Percentiles rank a stretch among this genome's conserved stretches.
phyloP scores from a whole-genome alignment of 1,140 invertebrate genomes.

The Micrasema minimum region DNA sequence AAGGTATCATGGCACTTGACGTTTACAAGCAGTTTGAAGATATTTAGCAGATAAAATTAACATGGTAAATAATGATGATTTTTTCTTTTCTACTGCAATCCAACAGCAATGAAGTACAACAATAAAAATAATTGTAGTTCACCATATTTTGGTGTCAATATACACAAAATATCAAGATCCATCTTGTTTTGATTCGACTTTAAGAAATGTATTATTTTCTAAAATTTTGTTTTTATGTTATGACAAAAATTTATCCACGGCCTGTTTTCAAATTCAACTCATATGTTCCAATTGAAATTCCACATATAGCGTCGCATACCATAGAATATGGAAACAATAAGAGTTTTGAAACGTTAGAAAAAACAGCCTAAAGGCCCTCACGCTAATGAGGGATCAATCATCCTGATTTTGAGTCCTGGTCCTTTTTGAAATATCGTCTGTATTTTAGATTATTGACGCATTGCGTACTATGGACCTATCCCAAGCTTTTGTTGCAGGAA shows the following conservation, averaged over 20 bases:
- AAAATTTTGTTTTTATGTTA: too few species aligned
- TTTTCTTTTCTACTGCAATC: too few species aligned
- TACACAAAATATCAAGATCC: too few species aligned
- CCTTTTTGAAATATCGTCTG: slow-evolving; percentile 35
- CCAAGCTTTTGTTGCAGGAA: slow-evolving; percentile 37
- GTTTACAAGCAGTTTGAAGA: too few species aligned
- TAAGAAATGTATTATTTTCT: too few species aligned
- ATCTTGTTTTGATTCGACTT: too few species aligned
- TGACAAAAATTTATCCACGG: slow-evolving; percentile 15
- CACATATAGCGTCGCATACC: slow-evolving; percentile 28
- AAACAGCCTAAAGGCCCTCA: slow-evolving; percentile 3
- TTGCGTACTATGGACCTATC: slow-evolving; percentile 14
- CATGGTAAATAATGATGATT: too few species aligned
- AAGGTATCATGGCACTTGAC: too few species aligned
- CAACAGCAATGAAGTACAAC: too few species aligned
- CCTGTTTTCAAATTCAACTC: slow-evolving; percentile 5
- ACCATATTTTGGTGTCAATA: too few species aligned
- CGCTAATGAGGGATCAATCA: slow-evolving; percentile 49
- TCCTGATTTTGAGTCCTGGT: slow-evolving; percentile 20
- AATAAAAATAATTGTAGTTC: too few species aligned
- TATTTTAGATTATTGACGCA: slow-evolving; percentile 46
- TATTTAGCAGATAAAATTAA: too few species aligned
- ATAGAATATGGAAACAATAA: slow-evolving; percentile 32
- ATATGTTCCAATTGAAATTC: slow-evolving; percentile 37
- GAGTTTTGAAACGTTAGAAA: slow-evolving; percentile 22